These are phyloP conservation scores for Oreochromis mossambicus DNA, from an alignment of 2,797 vertebrate species.

Conservation along the genomic window DNA sequence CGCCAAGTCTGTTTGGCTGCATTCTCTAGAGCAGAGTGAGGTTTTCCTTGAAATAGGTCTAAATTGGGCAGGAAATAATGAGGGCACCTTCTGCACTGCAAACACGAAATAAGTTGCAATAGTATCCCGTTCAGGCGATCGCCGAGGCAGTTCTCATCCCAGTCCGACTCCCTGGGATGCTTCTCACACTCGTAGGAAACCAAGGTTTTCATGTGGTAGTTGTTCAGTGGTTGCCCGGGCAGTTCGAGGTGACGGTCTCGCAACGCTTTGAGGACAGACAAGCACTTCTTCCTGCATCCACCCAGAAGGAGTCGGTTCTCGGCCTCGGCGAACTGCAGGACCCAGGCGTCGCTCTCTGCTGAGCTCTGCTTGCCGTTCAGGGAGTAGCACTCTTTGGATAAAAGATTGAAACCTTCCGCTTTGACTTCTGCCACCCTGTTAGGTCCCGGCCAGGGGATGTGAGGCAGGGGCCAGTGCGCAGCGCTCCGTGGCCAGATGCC, in stretches of 20 bases:
- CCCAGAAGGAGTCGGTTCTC: slow-evolving; percentile 97
- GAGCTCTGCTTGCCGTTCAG: slow-evolving; percentile 99
- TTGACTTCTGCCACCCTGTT: slow-evolving; percentile 98
- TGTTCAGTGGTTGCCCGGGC: slow-evolving; percentile 94
- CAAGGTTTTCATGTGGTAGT: slow-evolving; percentile 99
- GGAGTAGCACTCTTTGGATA: slow-evolving; percentile 99
- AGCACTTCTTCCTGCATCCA: slow-evolving; percentile 96
- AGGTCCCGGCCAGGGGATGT: slow-evolving; percentile 98
- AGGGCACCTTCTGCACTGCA: slow-evolving; percentile 98
- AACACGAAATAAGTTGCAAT: slow-evolving; percentile 99
- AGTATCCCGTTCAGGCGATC: slow-evolving; percentile 98
- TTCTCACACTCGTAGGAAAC: slow-evolving; percentile 99
- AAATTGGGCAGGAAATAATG: slow-evolving; percentile 99
- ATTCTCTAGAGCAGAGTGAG: slow-evolving; percentile 95
- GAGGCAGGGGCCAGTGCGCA: slow-evolving; percentile 98
- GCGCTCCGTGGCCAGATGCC: slow-evolving; percentile 99
- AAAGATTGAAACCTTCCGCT: slow-evolving; percentile 98
- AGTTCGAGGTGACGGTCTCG: slow-evolving; percentile 97
- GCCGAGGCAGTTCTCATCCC: slow-evolving; percentile 98
- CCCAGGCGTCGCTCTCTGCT: slow-evolving; percentile 98
- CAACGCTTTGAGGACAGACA: slow-evolving; percentile 93
- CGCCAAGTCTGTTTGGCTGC: slow-evolving; percentile 99
- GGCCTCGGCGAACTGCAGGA: slow-evolving; percentile 97
- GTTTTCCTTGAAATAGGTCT: slow-evolving; percentile 99
- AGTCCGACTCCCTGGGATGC: slow-evolving; percentile 97